phyloP scores from a whole-genome alignment of 2,113 vertebrate genomes.

The Atrichornis clamosus region DNA sequence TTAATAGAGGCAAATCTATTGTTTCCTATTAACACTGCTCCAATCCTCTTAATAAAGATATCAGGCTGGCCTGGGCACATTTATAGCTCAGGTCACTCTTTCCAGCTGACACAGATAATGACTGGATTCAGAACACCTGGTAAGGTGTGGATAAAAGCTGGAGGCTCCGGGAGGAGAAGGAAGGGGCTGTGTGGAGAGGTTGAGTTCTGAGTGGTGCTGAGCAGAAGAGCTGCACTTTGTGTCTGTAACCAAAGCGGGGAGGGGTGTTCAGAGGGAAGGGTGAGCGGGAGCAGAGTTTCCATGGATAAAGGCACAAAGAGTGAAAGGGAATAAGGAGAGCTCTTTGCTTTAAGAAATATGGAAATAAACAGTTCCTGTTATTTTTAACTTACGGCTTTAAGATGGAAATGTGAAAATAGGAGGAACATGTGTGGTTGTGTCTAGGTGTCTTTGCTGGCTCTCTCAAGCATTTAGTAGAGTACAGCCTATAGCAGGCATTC shows the following conservation, averaged over 20 bases:
- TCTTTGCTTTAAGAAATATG: fast-evolving
- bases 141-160: background rate
- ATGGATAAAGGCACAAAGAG: fast-evolving
- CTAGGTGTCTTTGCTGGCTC: fast-evolving
- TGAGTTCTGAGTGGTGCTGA: fast-evolving
- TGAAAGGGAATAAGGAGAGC: background rate
- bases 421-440: fast-evolving
- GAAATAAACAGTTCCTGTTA: background rate
- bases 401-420: fast-evolving
- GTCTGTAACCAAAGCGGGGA: fast-evolving
- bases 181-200: fast-evolving
- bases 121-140: background rate
- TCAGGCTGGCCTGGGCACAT: conserved; percentile 28
- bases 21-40: background rate
- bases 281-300: fast-evolving
- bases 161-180: fast-evolving
- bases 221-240: fast-evolving
- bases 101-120: conserved; percentile 1
- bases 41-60: conserved; percentile 71
- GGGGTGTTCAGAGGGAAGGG: fast-evolving
- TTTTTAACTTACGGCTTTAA: too few relatives aligned
- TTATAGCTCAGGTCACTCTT: conserved; percentile 61
- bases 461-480: fast-evolving
- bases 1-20: background rate
- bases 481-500: fast-evolving